A percentile compares a stretch with the other conserved stretches of the same genome.
Evolutionary conservation across 2,888 invertebrate genomes (phyloP).

Genomic region (Colostygia pectinataria): DNA sequence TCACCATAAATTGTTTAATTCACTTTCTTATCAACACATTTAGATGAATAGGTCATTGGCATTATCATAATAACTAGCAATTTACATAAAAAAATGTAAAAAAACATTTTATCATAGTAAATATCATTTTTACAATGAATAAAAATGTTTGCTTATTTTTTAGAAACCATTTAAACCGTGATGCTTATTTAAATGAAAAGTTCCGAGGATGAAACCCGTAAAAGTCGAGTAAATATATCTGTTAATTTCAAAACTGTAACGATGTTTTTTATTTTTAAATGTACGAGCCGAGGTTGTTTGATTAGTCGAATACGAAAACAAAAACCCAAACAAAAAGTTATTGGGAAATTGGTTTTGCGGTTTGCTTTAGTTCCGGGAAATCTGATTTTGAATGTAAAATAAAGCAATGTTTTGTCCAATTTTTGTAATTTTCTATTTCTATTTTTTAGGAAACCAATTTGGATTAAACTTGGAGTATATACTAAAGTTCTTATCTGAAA

Average conservation of each 20-base stretch:
- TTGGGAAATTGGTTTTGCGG: conserved; percentile 2
- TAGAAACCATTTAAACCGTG: background rate
- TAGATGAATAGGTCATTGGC: too few relatives aligned
- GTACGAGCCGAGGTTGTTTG: conserved; percentile 5
- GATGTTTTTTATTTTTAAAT: background rate
- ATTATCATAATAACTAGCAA: too few relatives aligned
- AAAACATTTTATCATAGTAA: too few relatives aligned
- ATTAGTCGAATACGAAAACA: conserved; percentile 5
- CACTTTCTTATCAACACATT: too few relatives aligned
- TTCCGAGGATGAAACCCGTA: background rate
- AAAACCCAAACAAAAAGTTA: conserved; percentile 5
- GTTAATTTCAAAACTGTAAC: background rate
- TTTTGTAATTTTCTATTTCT: too few relatives aligned
- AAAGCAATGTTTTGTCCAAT: too few relatives aligned
- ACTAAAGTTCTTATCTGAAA: too few relatives aligned
- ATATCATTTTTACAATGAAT: background rate
- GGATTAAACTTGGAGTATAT: too few relatives aligned
- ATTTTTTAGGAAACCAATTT: too few relatives aligned
- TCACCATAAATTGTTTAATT: too few relatives aligned
- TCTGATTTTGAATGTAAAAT: background rate
- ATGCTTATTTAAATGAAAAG: background rate
- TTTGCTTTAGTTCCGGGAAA: background rate
- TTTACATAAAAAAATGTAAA: too few relatives aligned
- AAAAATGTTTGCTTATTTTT: background rate
- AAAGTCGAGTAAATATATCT: background rate